Evolutionary conservation across 2,888 invertebrate genomes (phyloP), one percentile per base, ranked within the genome.

Genomic region (Caenorhabditis sp.): DNA sequence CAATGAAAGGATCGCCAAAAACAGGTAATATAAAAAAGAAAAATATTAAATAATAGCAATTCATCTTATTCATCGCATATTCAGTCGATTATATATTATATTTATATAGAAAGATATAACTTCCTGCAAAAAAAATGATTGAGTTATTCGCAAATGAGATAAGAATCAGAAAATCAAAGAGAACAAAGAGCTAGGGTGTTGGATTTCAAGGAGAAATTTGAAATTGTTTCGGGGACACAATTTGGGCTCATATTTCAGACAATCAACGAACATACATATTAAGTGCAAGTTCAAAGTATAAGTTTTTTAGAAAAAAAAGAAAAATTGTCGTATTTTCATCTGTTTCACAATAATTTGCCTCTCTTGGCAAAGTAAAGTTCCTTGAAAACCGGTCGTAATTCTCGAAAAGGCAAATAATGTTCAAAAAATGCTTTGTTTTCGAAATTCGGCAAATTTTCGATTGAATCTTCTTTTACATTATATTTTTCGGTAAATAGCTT

Each of bases 181-280:
- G 36, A 62, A 17, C 62, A 38, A 62, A 52, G 52, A 62, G 62
- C 52, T 61, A 43, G 14, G 14, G 43, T 43, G 43, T 43, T 14
- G 43, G 3, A 14, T 43, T 43, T 43, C 43, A 10, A 14, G 3
- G 17, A 7, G 17, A 43, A 43, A 43, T 43, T 43, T 5, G 14
- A 36, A 36, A 36, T 50, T 12, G 53, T 31, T 27, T 20, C n/a
- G 25, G 20, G n/a, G 1, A 10, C 10, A 8, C 21, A 26, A 20
- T 59, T 36, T 50, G 25, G 23, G 1, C 10, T 59, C 23, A 59
- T 49, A 27, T 14, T 17, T 58, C 58, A 58, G 58, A 20, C 23
- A 31, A 58, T 25, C 4, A 26, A 26, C 23, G 20, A 58, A 58
- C 58, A 31, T n/a, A n/a, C n/a, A n/a, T 31, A 31, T 31, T 10